Evolutionary conservation across 2,113 vertebrate species (phyloP), one percentile per base, ranked within the genome.

Genomic region (Antennarius striatus): DNA sequence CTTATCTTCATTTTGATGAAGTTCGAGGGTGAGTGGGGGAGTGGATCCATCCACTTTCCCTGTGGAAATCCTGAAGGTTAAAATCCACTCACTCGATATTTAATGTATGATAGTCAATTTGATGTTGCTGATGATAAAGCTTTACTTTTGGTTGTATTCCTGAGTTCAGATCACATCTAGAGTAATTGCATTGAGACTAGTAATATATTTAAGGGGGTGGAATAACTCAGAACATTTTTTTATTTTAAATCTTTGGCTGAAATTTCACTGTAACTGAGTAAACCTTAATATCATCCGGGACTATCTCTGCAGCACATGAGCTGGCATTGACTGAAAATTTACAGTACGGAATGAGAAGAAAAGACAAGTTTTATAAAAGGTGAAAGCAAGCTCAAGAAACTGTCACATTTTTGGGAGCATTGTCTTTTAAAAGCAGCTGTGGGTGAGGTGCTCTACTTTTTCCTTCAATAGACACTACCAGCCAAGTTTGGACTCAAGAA

Each of bases 1-100:
- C 85, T 82, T 88, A 90, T 90, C 87, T 84, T 66, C 74, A 73
- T 83, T 79, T 80, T 82, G 87, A 89, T 89, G 77, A 82, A 84
- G 86, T 86, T 86, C 80, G 86, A 63, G 81, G n/a, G 56, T 55
- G 50, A 52, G 32, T 36, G 32, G 75, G 75, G 71, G 77, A 80
- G 84, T 73, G 80, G 83, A 87, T 86, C 81, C 74, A 87, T 83
- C 73, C 68, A 32, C 45, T 68, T 54, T 42, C 75, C 75, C 28
- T 15, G 16, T 76, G 83, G 58, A 83, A 82, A 84, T 85, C 80
- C 61, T 39, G 45, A 85, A 83, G 83, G 84, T 90, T 87, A 71
- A 87, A 86, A 82, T 84, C 75, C 51, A 78, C 73, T 84, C 67
- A 49, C 79, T 87, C 16, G 42, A 85, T 89, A 81, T 88, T 86